Percentiles rank a stretch among this genome's conserved stretches.
Conservation (phyloP, 2,797 vertebrate genomes). For the Dendrocincla tyrannina region DNA sequence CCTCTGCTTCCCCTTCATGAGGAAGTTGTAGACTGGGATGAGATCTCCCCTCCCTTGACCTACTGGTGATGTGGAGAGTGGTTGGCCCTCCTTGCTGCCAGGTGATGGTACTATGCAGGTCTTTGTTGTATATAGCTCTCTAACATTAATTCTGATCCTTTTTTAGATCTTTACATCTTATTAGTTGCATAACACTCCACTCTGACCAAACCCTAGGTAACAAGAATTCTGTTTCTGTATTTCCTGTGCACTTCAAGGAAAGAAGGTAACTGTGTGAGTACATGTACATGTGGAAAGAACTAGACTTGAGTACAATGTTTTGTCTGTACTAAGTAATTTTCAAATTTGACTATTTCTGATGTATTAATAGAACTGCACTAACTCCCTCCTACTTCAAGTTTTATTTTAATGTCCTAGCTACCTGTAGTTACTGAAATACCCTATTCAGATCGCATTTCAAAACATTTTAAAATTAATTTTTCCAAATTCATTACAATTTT, state of each 20-base stretch:
- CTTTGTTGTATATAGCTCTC: background rate
- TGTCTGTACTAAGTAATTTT: background rate
- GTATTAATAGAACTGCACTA: background rate
- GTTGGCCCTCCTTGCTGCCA: background rate
- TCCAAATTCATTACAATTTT: background rate
- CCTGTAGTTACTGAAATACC: background rate
- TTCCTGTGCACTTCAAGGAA: background rate
- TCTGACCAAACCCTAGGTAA: background rate
- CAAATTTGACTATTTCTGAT: background rate
- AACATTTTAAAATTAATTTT: background rate
- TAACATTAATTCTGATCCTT: background rate
- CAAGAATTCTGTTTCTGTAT: background rate
- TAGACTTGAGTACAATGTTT: background rate
- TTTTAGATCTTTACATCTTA: background rate
- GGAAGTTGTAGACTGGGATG: background rate
- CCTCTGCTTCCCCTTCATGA: background rate
- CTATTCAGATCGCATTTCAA: background rate
- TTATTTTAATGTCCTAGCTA: background rate
- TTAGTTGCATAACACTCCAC: background rate
- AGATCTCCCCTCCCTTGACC: fast-evolving
- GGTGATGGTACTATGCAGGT: background rate
- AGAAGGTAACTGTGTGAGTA: background rate
- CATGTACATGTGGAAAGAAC: background rate
- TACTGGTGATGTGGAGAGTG: fast-evolving
- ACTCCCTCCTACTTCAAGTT: background rate